Conservation (phyloP, 1,140 invertebrate genomes). For the Cataglyphis hispanica region DNA sequence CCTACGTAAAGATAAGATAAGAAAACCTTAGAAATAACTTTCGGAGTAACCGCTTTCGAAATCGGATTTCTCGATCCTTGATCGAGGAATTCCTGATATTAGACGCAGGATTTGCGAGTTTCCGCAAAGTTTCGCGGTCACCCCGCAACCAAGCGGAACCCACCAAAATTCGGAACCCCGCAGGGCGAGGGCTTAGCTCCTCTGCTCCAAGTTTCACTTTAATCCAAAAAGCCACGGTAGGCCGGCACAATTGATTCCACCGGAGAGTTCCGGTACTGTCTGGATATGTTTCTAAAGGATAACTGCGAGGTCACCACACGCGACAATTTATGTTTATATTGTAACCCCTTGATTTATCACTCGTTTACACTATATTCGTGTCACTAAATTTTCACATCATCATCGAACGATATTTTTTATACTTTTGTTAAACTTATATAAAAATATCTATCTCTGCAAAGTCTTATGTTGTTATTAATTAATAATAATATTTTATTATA, state of each 20-base stretch:
- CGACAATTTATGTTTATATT: conserved; percentile 17
- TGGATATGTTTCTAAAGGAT: conserved; percentile 52
- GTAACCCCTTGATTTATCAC: not conserved
- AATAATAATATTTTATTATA: not conserved
- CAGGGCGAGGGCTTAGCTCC: conserved; percentile 80
- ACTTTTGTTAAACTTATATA: not conserved
- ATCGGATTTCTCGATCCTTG: conserved; percentile 43
- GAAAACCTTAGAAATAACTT: not conserved
- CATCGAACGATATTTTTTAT: not conserved
- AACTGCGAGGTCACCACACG: not conserved
- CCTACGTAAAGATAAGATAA: not conserved
- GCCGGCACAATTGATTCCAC: conserved; percentile 85
- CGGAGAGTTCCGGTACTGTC: conserved; percentile 59
- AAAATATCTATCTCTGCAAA: not conserved
- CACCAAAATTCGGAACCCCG: conserved; percentile 81
- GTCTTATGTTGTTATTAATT: no score
- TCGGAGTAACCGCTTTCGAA: not conserved
- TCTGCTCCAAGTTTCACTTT: conserved; percentile 85
- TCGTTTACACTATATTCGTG: not conserved
- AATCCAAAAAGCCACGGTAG: conserved; percentile 86
- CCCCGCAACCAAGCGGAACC: conserved; percentile 52
- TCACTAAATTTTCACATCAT: not conserved
- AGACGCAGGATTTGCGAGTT: conserved; percentile 51
- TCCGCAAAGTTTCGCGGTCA: conserved; percentile 73
- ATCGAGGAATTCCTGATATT: conserved; percentile 8